Evolutionary conservation across 2,797 vertebrate species (phyloP), one percentile per base, ranked within the genome.

Genomic region (Eupleurogrammus muticus): DNA sequence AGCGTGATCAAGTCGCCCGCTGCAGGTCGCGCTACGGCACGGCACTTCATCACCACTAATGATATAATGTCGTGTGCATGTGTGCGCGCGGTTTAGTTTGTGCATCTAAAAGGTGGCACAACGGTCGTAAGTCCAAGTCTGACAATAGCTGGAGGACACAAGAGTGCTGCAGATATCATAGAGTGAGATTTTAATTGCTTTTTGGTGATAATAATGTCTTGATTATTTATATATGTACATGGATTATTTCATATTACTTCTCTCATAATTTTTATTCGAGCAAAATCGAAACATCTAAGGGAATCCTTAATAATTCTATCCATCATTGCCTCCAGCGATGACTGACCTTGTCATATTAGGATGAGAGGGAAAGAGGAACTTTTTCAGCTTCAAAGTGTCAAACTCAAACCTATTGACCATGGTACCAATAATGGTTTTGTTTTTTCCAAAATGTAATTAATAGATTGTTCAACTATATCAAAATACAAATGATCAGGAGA

Each of bases 1-100:
- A 78, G 66, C 12, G 2, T 57, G 83, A 87, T 88, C 82, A 82
- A 66, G 70, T 66, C 35, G 51, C 67, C 70, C 23, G 82, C 81
- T 66, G 78, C 58, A 80, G 88, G 90, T 88, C 79, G 81, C 20
- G 53, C 66, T 75, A 68, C 50, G 21, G 58, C 74, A 23, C 32
- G 51, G 63, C 70, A 81, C 83, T 87, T 87, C 70, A 87, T 91
- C 83, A 85, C 70, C 12, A 35, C 75, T 88, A 88, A 87, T 82
- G 83, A 88, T 76, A 72, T 78, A 80, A 82, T 74, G 60, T 17
- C 5, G 35, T 64, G 54, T 79, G 66, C n/a, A 38, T 36, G 53
- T 46, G 63, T 69, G 66, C 52, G 28, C 14, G 65, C 47, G 51
- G 44, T 24, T 77, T 11, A 2, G 49, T 66, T 55, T 75, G 34